phyloP scores from a whole-genome alignment of 2,113 vertebrate species.

The Gnathonemus longibarbis region DNA sequence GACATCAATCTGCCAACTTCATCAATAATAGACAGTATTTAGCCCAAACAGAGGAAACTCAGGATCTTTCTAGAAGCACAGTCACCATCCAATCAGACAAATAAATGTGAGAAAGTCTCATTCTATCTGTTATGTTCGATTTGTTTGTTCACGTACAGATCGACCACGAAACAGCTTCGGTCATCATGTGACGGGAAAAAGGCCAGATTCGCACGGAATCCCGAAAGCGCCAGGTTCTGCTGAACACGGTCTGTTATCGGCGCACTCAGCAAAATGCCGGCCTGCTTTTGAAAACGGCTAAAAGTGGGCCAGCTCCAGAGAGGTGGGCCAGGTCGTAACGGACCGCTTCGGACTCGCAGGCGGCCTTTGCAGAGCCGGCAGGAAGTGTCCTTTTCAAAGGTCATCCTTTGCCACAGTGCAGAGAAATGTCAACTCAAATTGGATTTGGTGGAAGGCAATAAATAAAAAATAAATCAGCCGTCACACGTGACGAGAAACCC shows the following conservation, averaged over 20 bases:
- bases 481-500: slow-evolving; percentile 43
- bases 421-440: slow-evolving; percentile 88
- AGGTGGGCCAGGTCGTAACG: not conserved
- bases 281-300: not conserved
- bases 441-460: slow-evolving; percentile 69
- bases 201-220: slow-evolving; percentile 28
- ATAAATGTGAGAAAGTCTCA: not conserved
- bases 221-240: slow-evolving; percentile 21
- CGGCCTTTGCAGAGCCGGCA: slow-evolving; percentile 40
- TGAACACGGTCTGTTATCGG: not conserved
- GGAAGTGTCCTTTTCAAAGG: slow-evolving; percentile 74
- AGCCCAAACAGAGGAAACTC: slow-evolving; percentile 2
- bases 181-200: slow-evolving; percentile 3
- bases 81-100: not conserved
- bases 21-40: slow-evolving; percentile 3
- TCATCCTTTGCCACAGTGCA: slow-evolving; percentile 74
- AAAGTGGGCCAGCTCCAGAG: not conserved
- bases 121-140: not conserved
- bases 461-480: slow-evolving; percentile 73
- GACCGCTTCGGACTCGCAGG: slow-evolving; percentile 28
- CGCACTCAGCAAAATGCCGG: not conserved
- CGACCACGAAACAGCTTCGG: slow-evolving; percentile 1
- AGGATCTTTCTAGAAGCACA: slow-evolving; percentile 1
- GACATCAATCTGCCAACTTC: not conserved
- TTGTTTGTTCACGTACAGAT: slow-evolving; percentile 10